phyloP scores from a whole-genome alignment of 2,797 vertebrate genomes.

The Rhinichthys osculus region DNA sequence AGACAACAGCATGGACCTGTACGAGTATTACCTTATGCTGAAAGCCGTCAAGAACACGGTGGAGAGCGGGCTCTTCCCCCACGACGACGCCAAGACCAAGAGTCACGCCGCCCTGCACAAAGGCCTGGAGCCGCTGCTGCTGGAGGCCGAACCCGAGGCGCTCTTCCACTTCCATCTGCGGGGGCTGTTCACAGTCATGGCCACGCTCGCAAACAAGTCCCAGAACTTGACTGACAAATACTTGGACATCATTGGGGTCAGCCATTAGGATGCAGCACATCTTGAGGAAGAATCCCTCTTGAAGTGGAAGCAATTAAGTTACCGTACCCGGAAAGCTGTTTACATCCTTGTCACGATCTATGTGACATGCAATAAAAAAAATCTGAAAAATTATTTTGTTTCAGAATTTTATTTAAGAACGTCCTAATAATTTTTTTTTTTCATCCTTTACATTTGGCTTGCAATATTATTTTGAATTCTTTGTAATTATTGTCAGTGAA shows the following conservation, averaged over 20 bases:
- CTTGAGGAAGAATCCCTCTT: not conserved
- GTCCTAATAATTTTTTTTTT: not conserved
- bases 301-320: not conserved
- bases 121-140: constrained; percentile 52
- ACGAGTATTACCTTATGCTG: constrained; percentile 83
- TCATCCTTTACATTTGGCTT: not conserved
- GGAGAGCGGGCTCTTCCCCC: constrained; percentile 77
- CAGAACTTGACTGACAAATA: constrained; percentile 84
- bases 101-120: constrained; percentile 32
- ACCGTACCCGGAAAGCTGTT: not conserved
- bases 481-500: too few species aligned
- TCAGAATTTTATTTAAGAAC: not conserved
- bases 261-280: constrained; percentile 43
- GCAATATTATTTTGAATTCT: too few species aligned
- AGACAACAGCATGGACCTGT: constrained; percentile 73
- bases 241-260: constrained; percentile 82
- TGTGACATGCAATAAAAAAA: constrained; percentile 19
- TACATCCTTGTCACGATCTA: not conserved
- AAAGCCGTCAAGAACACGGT: constrained; percentile 82
- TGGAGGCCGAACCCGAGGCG: constrained; percentile 77
- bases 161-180: constrained; percentile 84
- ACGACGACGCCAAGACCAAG: constrained; percentile 67
- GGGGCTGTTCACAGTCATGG: constrained; percentile 85
- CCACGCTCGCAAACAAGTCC: constrained; percentile 81
- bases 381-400: not conserved